Evolutionary conservation across 2,797 vertebrate species (phyloP), one percentile per base, ranked within the genome.

Genomic region (Myotis myotis): DNA sequence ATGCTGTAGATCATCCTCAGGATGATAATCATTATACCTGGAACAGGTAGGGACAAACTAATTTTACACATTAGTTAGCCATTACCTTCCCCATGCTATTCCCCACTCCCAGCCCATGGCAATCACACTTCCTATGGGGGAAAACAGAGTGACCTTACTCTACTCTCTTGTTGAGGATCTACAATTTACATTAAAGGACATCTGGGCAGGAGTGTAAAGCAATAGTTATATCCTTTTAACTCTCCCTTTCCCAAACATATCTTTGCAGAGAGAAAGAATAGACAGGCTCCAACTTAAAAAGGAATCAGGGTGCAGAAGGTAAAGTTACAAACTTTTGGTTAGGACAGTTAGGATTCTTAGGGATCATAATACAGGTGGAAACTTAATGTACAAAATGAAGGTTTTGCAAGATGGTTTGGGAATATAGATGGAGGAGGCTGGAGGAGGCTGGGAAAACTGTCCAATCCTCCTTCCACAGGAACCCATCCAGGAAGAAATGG

Each of bases 1-100:
- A 97, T 99, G 98, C 96, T 99, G 99, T 93, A 99, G 98, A 68
- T 99, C 99, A 64, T 99, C 99, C 91, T 99, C 99, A 38, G 99
- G 98, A 19, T 99, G 99, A 93, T 99, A 99, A 57, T 99, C 99
- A 72, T 99, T 99, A 76, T 98, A 98, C 99, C 99, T 99, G 91
- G 4, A n/a, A 74, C 55, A 53, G 75, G 47, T 82, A 64, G 84
- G 60, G 12, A 87, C 83, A 96, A 5, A 68, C 55, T 25, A 0
- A 28, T 66, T 53, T 86, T 36, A 92, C 25, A 10, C 4, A 2
- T n/a, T 25, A 23, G 28, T 74, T 72, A 60, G 49, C 71, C 71
- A 62, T 28, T 30, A 55, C 82, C 36, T 8, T 38, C 38, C 60
- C 80, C 70, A 13, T 0, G 30, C 36, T 57, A 23, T 4, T 82